phyloP scores from a whole-genome alignment of 2,888 invertebrate genomes.

The Hedya salicella region DNA sequence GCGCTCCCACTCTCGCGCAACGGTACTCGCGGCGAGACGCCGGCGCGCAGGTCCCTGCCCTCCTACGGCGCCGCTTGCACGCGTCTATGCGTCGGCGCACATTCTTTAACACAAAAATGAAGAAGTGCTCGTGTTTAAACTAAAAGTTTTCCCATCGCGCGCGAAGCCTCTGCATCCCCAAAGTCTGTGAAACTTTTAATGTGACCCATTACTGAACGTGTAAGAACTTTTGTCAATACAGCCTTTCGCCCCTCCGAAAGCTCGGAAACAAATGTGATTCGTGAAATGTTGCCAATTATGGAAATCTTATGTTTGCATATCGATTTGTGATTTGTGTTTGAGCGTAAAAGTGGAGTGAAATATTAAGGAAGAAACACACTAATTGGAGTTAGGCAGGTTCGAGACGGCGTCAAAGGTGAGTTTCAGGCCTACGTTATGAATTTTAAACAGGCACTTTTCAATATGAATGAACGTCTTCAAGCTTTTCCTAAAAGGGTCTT shows the following conservation, averaged over 20 bases:
- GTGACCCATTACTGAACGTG: constrained; percentile 57
- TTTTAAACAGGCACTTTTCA: constrained; percentile 63
- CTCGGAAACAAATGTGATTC: constrained; percentile 67
- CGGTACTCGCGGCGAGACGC: constrained; percentile 69
- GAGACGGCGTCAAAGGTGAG: constrained; percentile 63
- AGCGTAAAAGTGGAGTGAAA: constrained; percentile 63
- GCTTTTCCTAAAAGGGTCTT: constrained; percentile 47
- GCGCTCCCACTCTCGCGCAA: constrained; percentile 77
- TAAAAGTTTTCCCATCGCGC: constrained; percentile 27
- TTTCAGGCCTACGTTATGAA: constrained; percentile 56
- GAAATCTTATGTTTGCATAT: constrained; percentile 64
- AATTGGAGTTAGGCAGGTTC: constrained; percentile 40
- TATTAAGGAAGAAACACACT: constrained; percentile 55
- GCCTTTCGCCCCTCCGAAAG: constrained; percentile 59
- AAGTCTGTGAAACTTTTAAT: constrained; percentile 52
- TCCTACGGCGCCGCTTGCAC: constrained; percentile 59
- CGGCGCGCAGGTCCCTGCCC: constrained; percentile 79
- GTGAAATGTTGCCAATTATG: constrained; percentile 74
- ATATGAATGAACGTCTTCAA: constrained; percentile 60
- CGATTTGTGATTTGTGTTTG: constrained; percentile 69
- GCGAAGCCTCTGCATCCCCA: background rate
- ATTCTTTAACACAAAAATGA: constrained; percentile 43
- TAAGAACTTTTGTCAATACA: constrained; percentile 61
- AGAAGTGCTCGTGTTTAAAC: constrained; percentile 35
- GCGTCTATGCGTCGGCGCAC: constrained; percentile 62